Percentiles rank a stretch among this genome's conserved stretches.
Evolutionary conservation across 2,113 vertebrate genomes (phyloP).

Genomic region (Elephas maximus): DNA sequence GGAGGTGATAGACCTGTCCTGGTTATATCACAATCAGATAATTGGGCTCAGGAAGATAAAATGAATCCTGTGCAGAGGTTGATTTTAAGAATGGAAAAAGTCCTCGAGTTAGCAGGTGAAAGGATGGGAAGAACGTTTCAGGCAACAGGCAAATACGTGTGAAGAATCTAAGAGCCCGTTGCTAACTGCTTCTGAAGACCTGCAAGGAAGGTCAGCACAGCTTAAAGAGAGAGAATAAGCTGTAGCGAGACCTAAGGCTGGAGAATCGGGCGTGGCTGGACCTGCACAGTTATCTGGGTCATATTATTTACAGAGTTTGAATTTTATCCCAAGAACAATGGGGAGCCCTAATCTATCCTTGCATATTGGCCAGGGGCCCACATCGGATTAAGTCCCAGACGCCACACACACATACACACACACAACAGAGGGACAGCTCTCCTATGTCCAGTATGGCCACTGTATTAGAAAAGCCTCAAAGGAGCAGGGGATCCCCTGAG

Average conservation of each 20-base stretch:
- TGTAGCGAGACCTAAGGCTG: background rate
- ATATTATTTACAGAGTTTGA: background rate
- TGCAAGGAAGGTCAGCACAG: background rate
- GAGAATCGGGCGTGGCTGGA: background rate
- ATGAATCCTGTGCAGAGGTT: background rate
- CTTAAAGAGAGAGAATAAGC: background rate
- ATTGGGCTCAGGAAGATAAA: background rate
- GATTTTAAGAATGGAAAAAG: background rate
- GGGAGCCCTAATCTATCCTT: background rate
- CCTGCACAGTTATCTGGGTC: background rate
- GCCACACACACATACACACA: too few relatives aligned
- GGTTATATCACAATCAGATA: constrained; percentile 5
- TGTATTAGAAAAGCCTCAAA: background rate
- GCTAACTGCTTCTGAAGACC: background rate
- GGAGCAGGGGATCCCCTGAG: background rate
- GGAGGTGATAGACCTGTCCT: background rate
- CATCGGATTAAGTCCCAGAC: background rate
- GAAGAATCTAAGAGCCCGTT: background rate
- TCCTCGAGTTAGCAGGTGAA: background rate
- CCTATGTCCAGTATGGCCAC: background rate
- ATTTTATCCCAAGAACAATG: background rate
- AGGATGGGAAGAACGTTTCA: background rate
- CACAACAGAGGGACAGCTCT: background rate
- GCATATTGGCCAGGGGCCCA: background rate
- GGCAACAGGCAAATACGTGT: background rate